Percentiles rank a stretch among this genome's conserved stretches.
Evolutionary conservation across 2,888 invertebrate genomes (phyloP).

Genomic region (Charanyca ferruginea): DNA sequence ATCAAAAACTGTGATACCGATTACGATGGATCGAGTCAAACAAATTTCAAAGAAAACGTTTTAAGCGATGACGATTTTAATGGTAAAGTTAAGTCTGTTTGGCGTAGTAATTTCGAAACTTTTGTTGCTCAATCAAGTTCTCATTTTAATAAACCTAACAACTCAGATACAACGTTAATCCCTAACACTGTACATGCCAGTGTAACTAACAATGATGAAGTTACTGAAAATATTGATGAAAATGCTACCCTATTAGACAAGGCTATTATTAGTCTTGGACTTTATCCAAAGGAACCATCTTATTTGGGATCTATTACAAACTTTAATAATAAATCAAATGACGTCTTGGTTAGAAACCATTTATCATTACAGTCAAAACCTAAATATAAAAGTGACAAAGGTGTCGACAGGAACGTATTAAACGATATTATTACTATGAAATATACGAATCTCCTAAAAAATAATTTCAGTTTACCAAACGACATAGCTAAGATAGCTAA

Average conservation of each 20-base stretch:
- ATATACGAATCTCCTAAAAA: slow-evolving; percentile 52
- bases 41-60: slow-evolving; percentile 50
- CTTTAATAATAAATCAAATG: slow-evolving; percentile 49
- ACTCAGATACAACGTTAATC: slow-evolving; percentile 53
- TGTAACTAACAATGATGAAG: slow-evolving; percentile 3
- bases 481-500: slow-evolving; percentile 71
- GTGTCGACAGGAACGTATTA: slow-evolving; percentile 52
- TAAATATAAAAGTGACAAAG: slow-evolving; percentile 58
- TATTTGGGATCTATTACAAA: slow-evolving; percentile 59
- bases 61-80: slow-evolving; percentile 66
- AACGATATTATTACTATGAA: slow-evolving; percentile 58
- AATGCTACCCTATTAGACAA: slow-evolving; percentile 66
- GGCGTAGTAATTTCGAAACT: slow-evolving; percentile 63
- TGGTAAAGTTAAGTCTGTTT: slow-evolving; percentile 40
- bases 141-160: slow-evolving; percentile 67
- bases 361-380: slow-evolving; percentile 15
- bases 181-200: slow-evolving; percentile 13
- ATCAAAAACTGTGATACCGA: slow-evolving; percentile 14
- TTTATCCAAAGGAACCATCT: slow-evolving; percentile 67
- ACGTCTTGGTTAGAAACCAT: slow-evolving; percentile 62
- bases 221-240: slow-evolving; percentile 31
- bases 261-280: slow-evolving; percentile 71
- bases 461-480: slow-evolving; percentile 71
- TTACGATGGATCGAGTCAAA: slow-evolving; percentile 8
- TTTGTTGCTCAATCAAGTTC: slow-evolving; percentile 72